Evolutionary conservation across 30 jellyfish, hydroid and myxozoan species (phyloP), one percentile per base, ranked within the genome.

Genomic region (Aurelia aurita complex sp. Pacific): DNA sequence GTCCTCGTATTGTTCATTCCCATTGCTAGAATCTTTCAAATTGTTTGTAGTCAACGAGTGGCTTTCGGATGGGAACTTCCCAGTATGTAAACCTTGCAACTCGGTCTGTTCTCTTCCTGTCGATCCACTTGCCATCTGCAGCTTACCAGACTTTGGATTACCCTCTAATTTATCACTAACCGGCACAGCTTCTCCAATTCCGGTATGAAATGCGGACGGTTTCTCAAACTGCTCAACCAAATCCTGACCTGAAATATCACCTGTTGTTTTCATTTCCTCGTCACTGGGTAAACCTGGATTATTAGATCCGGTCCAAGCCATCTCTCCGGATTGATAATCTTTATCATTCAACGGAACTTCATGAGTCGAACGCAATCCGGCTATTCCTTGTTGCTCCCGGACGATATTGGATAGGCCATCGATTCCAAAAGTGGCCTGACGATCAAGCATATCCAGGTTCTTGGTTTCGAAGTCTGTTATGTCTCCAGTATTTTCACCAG

Each of bases 261-360:
- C 63, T 23, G 66, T 51, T 23, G 23, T 72, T 77, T 84, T 84
- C 70, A 84, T 23, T 42, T 60, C 79, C 29, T 74, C 93, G 64
- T 61, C 87, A 55, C 59, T 77, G 15, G 93, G 87, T 13, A 84
- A 23, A 0, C 87, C 93, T 13, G 93, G 87, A 63, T 84, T 84
- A 43, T 84, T 53, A 69, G 87, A 62, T 38, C 93, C 93, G 35
- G 87, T 53, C 93, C 93, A 84, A 7, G 87, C 93, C 19, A 84
- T 84, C 40, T 73, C 57, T 9, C 87, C 93, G 1, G 93, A 77
- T 65, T 55, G 93, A 50, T 55, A 40, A 64, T 77, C 87, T 16
- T 84, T 73, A 12, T 74, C 73, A 46, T 61, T 73, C 1, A 77
- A 60, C 36, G 46, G 46, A 65, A 63, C 80, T 38, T 68, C 52